These are phyloP conservation scores for Nomia melanderi DNA, from an alignment of 1,140 invertebrate species.

Conservation along the genomic window DNA sequence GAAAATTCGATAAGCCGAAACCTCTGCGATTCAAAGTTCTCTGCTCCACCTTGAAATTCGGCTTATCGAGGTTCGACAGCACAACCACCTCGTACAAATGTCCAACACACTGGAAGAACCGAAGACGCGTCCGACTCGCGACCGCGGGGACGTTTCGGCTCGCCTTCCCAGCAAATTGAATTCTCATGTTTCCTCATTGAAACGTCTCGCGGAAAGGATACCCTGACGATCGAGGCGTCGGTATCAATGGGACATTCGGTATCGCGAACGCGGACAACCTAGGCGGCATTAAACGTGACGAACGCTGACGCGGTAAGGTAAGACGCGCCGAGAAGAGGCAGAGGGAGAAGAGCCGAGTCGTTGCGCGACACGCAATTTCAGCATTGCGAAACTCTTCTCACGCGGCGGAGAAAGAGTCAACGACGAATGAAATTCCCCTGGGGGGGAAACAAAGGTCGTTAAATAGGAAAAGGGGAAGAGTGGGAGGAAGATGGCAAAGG, in stretches of 20 bases:
- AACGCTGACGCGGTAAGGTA: not conserved
- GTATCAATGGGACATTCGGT: not conserved
- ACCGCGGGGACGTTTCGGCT: too few species aligned
- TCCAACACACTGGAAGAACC: too few species aligned
- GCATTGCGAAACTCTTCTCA: constrained; percentile 20
- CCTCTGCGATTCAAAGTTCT: too few species aligned
- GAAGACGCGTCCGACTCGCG: too few species aligned
- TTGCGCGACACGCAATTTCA: constrained; percentile 15
- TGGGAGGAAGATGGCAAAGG: too few species aligned
- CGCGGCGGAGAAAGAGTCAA: constrained; percentile 13
- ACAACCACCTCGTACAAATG: too few species aligned
- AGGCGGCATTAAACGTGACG: constrained; percentile 17
- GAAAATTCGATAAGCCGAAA: too few species aligned
- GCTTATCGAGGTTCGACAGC: too few species aligned
- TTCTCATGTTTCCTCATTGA: too few species aligned
- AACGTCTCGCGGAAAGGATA: not conserved
- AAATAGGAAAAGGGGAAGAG: constrained; percentile 10
- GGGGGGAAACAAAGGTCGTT: constrained; percentile 20
- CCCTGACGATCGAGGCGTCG: not conserved
- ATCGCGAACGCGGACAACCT: not conserved
- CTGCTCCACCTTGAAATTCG: too few species aligned
- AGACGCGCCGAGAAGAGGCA: too few species aligned
- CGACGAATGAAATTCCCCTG: constrained; percentile 50
- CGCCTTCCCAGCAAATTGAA: too few species aligned
- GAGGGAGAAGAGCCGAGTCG: not conserved